phyloP scores from a whole-genome alignment of 2,888 invertebrate genomes.

The Parnassius orleans region DNA sequence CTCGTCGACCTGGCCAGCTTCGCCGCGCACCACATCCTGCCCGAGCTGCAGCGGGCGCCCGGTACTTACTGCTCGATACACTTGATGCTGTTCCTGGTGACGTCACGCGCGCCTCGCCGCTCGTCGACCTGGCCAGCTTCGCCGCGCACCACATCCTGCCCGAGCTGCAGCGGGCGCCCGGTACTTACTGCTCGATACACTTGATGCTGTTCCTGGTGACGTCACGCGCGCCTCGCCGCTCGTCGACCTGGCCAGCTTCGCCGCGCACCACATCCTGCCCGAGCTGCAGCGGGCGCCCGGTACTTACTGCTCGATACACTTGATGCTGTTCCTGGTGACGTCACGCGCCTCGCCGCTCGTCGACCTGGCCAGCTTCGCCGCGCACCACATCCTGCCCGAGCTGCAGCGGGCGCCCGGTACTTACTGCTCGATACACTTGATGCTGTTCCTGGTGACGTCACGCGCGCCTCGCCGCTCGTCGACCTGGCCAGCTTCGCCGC shows the following conservation, averaged over 20 bases:
- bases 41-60: constrained; percentile 89
- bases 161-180: constrained; percentile 88
- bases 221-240: constrained; percentile 95
- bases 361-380: constrained; percentile 93
- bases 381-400: constrained; percentile 93
- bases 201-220: constrained; percentile 66
- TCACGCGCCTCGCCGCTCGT: constrained; percentile 95
- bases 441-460: constrained; percentile 83
- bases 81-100: constrained; percentile 66
- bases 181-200: constrained; percentile 53
- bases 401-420: constrained; percentile 86
- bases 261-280: constrained; percentile 90
- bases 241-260: constrained; percentile 95
- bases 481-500: constrained; percentile 93
- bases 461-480: constrained; percentile 93
- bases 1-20: constrained; percentile 95
- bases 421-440: no score
- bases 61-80: constrained; percentile 58
- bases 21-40: constrained; percentile 91
- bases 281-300: constrained; percentile 89
- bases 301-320: constrained; percentile 40
- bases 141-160: constrained; percentile 92
- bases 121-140: constrained; percentile 95
- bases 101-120: constrained; percentile 93
- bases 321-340: constrained; percentile 75